Percentiles rank a stretch among this genome's conserved stretches.
phyloP scores from a whole-genome alignment of 1,140 invertebrate genomes.

The Hyles euphorbiae region DNA sequence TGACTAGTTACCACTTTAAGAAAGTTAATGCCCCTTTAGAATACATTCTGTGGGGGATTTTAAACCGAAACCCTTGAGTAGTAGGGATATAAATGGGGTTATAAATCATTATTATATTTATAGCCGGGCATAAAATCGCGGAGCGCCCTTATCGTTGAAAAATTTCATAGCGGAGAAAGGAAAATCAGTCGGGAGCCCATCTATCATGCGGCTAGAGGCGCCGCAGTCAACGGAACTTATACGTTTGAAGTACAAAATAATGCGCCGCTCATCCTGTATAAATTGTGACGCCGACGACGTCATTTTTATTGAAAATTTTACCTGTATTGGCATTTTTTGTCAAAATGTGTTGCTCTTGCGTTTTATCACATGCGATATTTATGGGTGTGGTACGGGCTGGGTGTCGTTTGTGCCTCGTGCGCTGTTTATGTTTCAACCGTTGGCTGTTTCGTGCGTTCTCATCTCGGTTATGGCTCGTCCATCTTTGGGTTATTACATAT shows the following conservation, averaged over 20 bases:
- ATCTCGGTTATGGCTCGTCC: too few species aligned
- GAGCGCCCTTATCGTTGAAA: slow-evolving; percentile 53
- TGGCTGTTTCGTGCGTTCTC: too few species aligned
- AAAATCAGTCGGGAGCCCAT: slow-evolving; percentile 48
- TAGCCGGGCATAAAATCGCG: slow-evolving; percentile 36
- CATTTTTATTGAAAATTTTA: slow-evolving; percentile 11
- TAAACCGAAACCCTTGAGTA: slow-evolving; percentile 20
- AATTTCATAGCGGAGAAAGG: slow-evolving; percentile 46
- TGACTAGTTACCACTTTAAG: slow-evolving; percentile 26
- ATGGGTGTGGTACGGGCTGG: slow-evolving; percentile 1
- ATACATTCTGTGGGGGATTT: slow-evolving; percentile 12
- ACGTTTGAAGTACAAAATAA: slow-evolving; percentile 49
- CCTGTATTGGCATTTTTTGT: slow-evolving; percentile 7
- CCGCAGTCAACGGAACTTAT: slow-evolving; percentile 43
- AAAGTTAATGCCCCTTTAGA: slow-evolving; percentile 19
- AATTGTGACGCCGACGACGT: slow-evolving; percentile 5
- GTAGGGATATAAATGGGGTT: slow-evolving; percentile 21
- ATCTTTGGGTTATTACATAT: too few species aligned
- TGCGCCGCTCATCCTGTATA: slow-evolving; percentile 14
- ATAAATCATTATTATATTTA: slow-evolving; percentile 46
- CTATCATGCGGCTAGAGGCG: slow-evolving; percentile 43
- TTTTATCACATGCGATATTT: slow-evolving; percentile 4
- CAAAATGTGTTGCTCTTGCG: slow-evolving; percentile 3
- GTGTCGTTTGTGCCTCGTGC: not conserved
- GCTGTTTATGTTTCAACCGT: too few species aligned